Evolutionary conservation across 2,797 vertebrate species (phyloP), one percentile per base, ranked within the genome.

Genomic region (Glyptemys insculpta): DNA sequence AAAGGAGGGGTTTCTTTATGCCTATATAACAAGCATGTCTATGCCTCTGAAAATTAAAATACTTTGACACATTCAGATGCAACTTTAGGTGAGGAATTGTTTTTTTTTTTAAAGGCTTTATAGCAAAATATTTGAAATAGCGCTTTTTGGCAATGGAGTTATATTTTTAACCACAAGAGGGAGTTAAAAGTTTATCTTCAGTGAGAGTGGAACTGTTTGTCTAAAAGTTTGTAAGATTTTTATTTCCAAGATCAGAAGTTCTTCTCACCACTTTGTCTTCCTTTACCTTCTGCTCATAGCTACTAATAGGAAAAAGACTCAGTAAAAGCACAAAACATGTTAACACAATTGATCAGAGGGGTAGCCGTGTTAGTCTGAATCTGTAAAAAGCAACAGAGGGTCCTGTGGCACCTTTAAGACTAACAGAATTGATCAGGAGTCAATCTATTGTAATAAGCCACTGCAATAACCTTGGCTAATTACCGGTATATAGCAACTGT

Each of bases 91-190:
- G 31, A 94, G 85, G 21, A 52, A 88, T 79, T 53, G 8, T 31
- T 34, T 89, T 34, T 54, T 31, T n/a, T 37, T 21, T 56, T 29
- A 29, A 44, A 25, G 9, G 54, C 79, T 87, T 94, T 85, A 49
- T 81, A 1, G 8, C 8, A 6, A 9, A 81, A 86, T 23, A 34
- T 50, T 44, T 37, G 6, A n/a, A 44, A 50, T 29, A 5, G 16
- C 1, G 1, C 50, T 85, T 3, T 23, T 59, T 68, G 21, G 94
- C 89, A 88, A 4, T 29, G 21, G 5, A 59, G 49, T 87, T 65
- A 14, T 9, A 53, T 34, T 12, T 94, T 80, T 79, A 86, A 85
- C 96, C 96, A 96, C 94, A 41, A 84, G 97, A 97, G 96, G 97
- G 96, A 92, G 95, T 1, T 76, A 79, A n/a, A 41, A n/a, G 76